Conservation (phyloP, 30 jellyfish, hydroid and myxozoan species). For the Clytia hemisphaerica region DNA sequence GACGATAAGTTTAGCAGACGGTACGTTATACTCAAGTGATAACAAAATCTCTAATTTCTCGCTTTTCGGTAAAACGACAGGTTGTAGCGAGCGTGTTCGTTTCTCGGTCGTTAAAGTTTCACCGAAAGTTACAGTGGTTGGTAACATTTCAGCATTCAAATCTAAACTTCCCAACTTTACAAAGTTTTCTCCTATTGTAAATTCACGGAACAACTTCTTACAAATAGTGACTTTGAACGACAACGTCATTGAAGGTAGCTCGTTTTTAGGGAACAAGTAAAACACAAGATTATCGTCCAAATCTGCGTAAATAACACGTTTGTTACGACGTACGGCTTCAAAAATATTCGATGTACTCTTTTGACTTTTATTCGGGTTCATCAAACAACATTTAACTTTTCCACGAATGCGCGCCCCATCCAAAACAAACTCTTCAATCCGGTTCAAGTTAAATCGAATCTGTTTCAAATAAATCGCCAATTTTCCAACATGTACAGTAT, state of each 20-base stretch:
- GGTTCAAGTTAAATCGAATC: constrained; percentile 45
- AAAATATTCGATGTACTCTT: constrained; percentile 53
- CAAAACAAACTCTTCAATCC: constrained; percentile 61
- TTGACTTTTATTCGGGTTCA: constrained; percentile 85
- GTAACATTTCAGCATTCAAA: constrained; percentile 87
- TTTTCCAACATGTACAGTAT: constrained; percentile 90
- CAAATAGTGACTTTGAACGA: constrained; percentile 63
- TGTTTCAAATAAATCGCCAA: constrained; percentile 72
- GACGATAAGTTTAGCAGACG: constrained; percentile 58
- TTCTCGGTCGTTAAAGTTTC: constrained; percentile 37
- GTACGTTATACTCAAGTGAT: constrained; percentile 79
- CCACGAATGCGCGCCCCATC: constrained; percentile 73
- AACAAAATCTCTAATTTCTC: constrained; percentile 76
- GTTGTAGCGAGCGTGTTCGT: constrained; percentile 45
- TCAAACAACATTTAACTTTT: constrained; percentile 57
- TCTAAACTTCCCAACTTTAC: constrained; percentile 74
- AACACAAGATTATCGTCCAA: constrained; percentile 79
- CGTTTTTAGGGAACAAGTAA: constrained; percentile 76
- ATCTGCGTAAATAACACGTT: constrained; percentile 53
- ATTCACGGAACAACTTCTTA: constrained; percentile 74
- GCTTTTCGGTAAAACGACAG: constrained; percentile 87
- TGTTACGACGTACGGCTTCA: constrained; percentile 63
- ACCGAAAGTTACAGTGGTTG: constrained; percentile 67
- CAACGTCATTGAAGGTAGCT: constrained; percentile 72
- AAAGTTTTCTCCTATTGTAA: constrained; percentile 70